Conservation (phyloP, 2,888 invertebrate genomes). For the Papilio demoleus region DNA sequence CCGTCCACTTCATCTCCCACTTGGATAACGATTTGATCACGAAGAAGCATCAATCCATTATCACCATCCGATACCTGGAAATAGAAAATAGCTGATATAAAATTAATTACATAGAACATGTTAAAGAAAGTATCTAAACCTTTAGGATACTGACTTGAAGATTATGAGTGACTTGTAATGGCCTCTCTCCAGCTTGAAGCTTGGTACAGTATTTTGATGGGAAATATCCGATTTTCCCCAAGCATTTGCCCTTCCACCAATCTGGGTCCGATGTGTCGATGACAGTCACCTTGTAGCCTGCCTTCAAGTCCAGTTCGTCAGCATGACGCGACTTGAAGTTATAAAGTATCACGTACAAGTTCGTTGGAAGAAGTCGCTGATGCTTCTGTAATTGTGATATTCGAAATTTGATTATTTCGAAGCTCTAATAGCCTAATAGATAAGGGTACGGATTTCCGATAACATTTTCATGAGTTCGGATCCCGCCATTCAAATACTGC, state of each 20-base stretch:
- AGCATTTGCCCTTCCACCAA: constrained; percentile 98
- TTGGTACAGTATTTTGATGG: constrained; percentile 97
- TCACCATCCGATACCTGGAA: constrained; percentile 94
- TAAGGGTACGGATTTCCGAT: no score
- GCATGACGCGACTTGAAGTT: constrained; percentile 97
- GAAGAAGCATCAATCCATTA: constrained; percentile 90
- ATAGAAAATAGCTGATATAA: constrained; percentile 35
- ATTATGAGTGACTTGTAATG: constrained; percentile 90
- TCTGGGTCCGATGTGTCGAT: constrained; percentile 97
- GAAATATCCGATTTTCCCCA: constrained; percentile 95
- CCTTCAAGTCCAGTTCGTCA: constrained; percentile 96
- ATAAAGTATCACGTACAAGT: constrained; percentile 96
- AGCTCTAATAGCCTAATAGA: no score
- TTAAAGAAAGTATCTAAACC: background rate
- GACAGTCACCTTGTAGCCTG: constrained; percentile 94
- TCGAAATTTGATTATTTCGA: background rate
- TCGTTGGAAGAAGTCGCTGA: constrained; percentile 93
- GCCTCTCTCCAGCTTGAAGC: constrained; percentile 94
- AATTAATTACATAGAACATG: background rate
- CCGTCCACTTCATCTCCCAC: constrained; percentile 96
- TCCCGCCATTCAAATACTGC: no score
- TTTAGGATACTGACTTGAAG: constrained; percentile 63
- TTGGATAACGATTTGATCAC: constrained; percentile 97
- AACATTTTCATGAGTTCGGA: no score
- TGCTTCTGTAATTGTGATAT: constrained; percentile 85